phyloP scores from a whole-genome alignment of 2,888 invertebrate species.

The Chymomyza caudatula region DNA sequence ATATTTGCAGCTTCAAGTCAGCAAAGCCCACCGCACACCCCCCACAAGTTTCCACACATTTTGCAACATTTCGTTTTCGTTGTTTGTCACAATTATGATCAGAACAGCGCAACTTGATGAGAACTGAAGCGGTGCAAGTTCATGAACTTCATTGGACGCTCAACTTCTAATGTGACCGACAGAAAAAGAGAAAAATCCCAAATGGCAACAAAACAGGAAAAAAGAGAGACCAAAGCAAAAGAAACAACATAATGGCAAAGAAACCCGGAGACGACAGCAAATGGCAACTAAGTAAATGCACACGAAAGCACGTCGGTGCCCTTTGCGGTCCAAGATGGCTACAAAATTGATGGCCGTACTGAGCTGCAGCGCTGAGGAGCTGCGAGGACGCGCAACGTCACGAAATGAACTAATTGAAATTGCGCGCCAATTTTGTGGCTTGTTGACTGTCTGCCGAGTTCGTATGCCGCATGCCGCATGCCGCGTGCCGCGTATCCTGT shows the following conservation, averaged over 20 bases:
- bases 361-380: constrained; percentile 16
- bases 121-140: constrained; percentile 52
- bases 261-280: background rate
- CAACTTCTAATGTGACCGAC: background rate
- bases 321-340: background rate
- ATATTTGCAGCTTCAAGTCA: no score
- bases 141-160: constrained; percentile 32
- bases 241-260: background rate
- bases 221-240: background rate
- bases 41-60: no score
- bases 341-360: constrained; percentile 9
- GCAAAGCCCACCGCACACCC: constrained; percentile 27
- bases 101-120: background rate
- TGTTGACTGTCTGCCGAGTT: constrained; percentile 34
- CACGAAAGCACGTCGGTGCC: background rate
- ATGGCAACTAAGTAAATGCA: background rate
- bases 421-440: constrained; percentile 73
- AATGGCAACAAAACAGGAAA: background rate
- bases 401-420: constrained; percentile 43
- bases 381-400: background rate
- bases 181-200: background rate
- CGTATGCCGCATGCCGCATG: background rate
- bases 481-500: background rate
- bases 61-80: background rate
- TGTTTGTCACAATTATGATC: background rate